Conservation (phyloP, 2,113 vertebrate genomes). For the Aix galericulata region DNA sequence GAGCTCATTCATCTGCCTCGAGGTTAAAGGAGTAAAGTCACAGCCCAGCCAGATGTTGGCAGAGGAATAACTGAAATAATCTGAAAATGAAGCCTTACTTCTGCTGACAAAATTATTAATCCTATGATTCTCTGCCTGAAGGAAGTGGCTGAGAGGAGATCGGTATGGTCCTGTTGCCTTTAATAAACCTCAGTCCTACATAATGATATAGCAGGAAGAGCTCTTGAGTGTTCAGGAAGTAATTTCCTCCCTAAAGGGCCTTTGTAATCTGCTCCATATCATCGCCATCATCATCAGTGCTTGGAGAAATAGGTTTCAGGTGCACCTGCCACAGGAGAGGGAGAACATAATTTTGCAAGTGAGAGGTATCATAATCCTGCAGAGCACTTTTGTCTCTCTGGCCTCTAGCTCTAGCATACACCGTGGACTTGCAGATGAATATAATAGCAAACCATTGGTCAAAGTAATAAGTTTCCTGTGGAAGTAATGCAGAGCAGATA, state of each 20-base stretch:
- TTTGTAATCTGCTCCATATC: background rate
- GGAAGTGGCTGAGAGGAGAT: background rate
- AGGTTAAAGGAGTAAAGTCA: background rate
- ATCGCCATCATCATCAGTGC: background rate
- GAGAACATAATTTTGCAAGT: background rate
- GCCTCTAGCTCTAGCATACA: background rate
- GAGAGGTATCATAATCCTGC: background rate
- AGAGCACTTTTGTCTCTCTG: background rate
- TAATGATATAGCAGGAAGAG: conserved; percentile 2
- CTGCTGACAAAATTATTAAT: background rate
- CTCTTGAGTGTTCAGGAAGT: conserved; percentile 3
- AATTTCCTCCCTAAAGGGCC: background rate
- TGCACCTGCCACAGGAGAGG: background rate
- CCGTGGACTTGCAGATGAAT: background rate
- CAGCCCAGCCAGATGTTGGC: background rate
- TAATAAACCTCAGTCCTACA: background rate
- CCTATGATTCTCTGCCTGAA: background rate
- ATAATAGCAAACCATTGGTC: background rate
- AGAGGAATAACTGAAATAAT: conserved; percentile 14
- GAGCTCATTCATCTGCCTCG: background rate
- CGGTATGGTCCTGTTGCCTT: background rate
- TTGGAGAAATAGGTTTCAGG: conserved; percentile 24
- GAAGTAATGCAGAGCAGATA: background rate
- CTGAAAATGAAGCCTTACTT: background rate
- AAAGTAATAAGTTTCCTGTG: background rate